Conservation (phyloP, 2,113 vertebrate genomes). For the Erpornis zantholeuca region DNA sequence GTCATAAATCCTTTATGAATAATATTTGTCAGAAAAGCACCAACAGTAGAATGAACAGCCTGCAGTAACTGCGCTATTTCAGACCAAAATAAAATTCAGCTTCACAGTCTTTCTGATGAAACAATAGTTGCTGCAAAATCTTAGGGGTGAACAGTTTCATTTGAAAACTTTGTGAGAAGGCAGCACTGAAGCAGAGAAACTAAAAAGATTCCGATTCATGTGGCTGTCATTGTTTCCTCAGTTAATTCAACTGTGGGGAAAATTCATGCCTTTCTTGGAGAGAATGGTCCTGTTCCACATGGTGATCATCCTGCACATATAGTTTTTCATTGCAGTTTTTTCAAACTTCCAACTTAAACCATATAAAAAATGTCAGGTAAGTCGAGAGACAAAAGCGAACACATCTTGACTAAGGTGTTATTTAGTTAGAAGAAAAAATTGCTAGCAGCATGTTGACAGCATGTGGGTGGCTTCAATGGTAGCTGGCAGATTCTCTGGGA, state of each 20-base stretch:
- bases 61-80: neutral
- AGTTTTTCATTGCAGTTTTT: neutral
- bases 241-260: neutral
- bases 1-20: neutral
- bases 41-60: neutral
- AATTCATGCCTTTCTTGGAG: neutral
- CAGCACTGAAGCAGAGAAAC: neutral
- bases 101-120: neutral
- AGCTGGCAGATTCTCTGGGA: neutral
- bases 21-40: neutral
- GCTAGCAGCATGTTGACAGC: neutral
- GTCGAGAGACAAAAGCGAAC: neutral
- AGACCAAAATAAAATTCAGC: neutral
- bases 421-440: neutral
- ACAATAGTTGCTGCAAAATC: neutral
- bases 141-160: neutral
- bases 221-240: neutral
- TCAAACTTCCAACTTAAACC: neutral
- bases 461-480: neutral
- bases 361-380: neutral
- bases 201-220: neutral
- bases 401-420: neutral
- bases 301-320: neutral
- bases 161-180: neutral
- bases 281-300: neutral